Base-by-base conservation (phyloP, 2,888 invertebrate genomes). In the Ecdyonurus torrentis region DNA sequence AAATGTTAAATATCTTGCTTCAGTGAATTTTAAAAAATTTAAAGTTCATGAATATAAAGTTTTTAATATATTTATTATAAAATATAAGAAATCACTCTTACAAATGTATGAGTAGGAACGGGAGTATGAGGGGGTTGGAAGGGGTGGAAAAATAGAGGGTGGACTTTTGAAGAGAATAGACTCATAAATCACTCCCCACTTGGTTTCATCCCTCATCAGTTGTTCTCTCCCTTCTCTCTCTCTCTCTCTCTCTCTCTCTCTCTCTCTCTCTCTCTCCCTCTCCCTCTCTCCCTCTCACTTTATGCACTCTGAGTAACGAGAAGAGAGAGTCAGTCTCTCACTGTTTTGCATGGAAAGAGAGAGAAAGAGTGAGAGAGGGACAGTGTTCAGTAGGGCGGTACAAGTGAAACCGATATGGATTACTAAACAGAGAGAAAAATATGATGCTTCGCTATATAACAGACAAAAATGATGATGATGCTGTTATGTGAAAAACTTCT, bases 401-500 rank as follows among this genome's bases (percentile, higher is more conserved):
- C 55, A 37, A 37, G 37, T 37, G 55, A 55, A 18, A 55, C 55
- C 55, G 55, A 55, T 55, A 55, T 55, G 55, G 55, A 55, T 55
- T 55, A 22, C 55, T 37, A 37, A 37, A 37, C 37, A 37, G 37
- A 5, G 37, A n/a, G n/a, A n/a, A n/a, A n/a, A n/a, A n/a, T n/a
- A n/a, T n/a, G n/a, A n/a, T n/a, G n/a, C n/a, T n/a, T n/a, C n/a
- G n/a, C n/a, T n/a, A n/a, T n/a, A n/a, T n/a, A n/a, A n/a, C 37
- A 37, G 7, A 55, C 55, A 22, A 55, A n/a, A 55, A 55, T 55
- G 55, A 55, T 55, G 50, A 50, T 50, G 55, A 55, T 55, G 55
- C 55, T 55, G 55, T 55, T 55, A 55, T 55, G 55, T 55, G 55
- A 55, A 55, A 55, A 55, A 5, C n/a, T 55, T n/a, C n/a, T n/a